Conservation (phyloP, 2,113 vertebrate genomes). For the Sapayoa aenigma region DNA sequence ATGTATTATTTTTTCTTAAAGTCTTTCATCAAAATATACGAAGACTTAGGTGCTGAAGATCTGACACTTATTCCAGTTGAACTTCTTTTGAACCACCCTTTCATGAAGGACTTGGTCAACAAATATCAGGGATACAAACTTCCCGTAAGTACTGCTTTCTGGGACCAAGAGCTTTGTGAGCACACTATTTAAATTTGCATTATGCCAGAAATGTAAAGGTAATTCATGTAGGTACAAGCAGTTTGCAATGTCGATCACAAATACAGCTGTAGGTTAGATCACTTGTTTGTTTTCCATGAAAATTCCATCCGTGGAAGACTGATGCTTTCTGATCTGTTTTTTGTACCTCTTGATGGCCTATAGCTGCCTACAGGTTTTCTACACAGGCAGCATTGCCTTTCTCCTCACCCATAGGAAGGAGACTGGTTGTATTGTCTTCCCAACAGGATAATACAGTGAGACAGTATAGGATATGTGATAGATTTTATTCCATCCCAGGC, state of each 20-base stretch:
- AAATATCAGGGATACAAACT: slow-evolving; percentile 74
- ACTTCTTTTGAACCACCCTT: slow-evolving; percentile 80
- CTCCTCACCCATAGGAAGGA: neutral
- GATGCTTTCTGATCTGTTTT: neutral
- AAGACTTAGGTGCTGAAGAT: slow-evolving; percentile 73
- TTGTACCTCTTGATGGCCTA: neutral
- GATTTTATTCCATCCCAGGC: neutral
- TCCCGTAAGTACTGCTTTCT: slow-evolving; percentile 76
- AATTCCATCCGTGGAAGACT: neutral
- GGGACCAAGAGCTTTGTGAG: neutral
- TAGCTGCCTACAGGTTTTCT: neutral
- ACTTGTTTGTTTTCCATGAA: neutral
- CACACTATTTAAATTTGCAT: neutral
- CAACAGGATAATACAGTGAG: neutral
- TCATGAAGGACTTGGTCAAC: slow-evolving; percentile 78
- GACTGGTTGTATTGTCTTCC: neutral
- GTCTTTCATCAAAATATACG: slow-evolving; percentile 74
- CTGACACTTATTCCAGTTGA: slow-evolving; percentile 73
- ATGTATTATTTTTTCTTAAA: neutral
- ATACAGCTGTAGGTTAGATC: neutral
- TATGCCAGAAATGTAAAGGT: neutral
- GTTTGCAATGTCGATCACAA: neutral
- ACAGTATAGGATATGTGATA: neutral
- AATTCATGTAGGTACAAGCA: neutral
- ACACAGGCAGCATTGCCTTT: neutral